Evolutionary conservation across 1,140 invertebrate genomes (phyloP).

Genomic region (Bacillus rossius): DNA sequence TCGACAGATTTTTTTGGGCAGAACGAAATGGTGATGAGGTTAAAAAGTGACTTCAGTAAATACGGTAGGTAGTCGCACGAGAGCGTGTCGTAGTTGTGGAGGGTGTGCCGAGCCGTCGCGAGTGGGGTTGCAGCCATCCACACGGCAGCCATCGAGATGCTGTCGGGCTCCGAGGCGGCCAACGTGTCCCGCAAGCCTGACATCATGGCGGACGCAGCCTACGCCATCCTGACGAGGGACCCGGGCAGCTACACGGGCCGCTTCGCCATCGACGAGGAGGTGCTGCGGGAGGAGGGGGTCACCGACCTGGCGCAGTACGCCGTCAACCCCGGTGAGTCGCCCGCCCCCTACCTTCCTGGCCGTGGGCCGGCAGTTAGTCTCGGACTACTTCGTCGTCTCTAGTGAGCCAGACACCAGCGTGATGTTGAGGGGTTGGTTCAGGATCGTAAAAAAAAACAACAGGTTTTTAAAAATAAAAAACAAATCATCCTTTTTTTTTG

Average conservation of each 20-base stretch:
- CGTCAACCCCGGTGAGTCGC: conserved; percentile 61
- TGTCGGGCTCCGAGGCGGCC: conserved; percentile 61
- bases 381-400: no score
- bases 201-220: conserved; percentile 95
- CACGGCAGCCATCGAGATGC: conserved; percentile 96
- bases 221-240: conserved; percentile 78
- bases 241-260: conserved; percentile 77
- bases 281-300: conserved; percentile 73
- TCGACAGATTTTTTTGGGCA: no score
- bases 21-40: no score
- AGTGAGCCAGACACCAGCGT: no score
- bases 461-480: no score
- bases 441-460: no score
- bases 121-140: conserved; percentile 79
- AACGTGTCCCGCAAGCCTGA: conserved; percentile 67
- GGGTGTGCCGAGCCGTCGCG: no score
- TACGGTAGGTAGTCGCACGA: no score
- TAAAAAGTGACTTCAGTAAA: no score
- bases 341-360: background rate
- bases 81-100: no score
- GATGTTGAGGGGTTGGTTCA: no score
- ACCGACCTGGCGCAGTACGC: conserved; percentile 85
- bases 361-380: no score
- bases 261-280: conserved; percentile 92
- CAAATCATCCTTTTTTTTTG: background rate